A percentile compares a stretch with the other conserved stretches of the same genome.
Conservation (phyloP, 1,140 invertebrate species). For the Mercenaria mercenaria region DNA sequence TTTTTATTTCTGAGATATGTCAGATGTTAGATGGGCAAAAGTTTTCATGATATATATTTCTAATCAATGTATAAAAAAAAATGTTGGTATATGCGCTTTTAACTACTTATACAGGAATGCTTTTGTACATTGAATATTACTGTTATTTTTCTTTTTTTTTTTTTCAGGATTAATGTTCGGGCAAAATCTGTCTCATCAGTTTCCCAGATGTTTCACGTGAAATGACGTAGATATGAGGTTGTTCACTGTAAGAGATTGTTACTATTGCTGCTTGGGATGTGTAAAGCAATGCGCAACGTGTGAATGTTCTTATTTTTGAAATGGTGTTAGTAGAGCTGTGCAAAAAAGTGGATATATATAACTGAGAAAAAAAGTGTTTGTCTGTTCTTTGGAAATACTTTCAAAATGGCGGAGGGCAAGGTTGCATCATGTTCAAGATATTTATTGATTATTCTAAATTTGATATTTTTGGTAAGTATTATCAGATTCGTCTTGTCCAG, state of each 20-base stretch:
- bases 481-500: too few species aligned
- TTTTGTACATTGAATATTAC: too few species aligned
- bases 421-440: slow-evolving; percentile 50
- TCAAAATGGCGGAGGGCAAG: slow-evolving; percentile 58
- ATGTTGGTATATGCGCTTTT: too few species aligned
- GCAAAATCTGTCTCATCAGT: neutral
- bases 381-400: neutral
- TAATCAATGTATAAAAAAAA: too few species aligned
- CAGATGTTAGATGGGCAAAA: too few species aligned
- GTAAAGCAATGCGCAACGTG: neutral
- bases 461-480: slow-evolving; percentile 55
- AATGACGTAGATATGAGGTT: neutral
- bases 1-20: too few species aligned
- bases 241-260: neutral
- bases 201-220: slow-evolving; percentile 6
- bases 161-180: neutral
- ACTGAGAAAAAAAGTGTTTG: neutral
- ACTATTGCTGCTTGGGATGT: neutral
- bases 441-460: slow-evolving; percentile 49
- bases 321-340: neutral
- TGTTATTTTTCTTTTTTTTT: too few species aligned
- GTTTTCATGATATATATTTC: too few species aligned
- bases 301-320: neutral
- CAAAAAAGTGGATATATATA: neutral
- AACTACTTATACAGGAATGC: too few species aligned